Base-by-base conservation (phyloP, 1,140 invertebrate genomes). In the Nixonia krombeini region DNA sequence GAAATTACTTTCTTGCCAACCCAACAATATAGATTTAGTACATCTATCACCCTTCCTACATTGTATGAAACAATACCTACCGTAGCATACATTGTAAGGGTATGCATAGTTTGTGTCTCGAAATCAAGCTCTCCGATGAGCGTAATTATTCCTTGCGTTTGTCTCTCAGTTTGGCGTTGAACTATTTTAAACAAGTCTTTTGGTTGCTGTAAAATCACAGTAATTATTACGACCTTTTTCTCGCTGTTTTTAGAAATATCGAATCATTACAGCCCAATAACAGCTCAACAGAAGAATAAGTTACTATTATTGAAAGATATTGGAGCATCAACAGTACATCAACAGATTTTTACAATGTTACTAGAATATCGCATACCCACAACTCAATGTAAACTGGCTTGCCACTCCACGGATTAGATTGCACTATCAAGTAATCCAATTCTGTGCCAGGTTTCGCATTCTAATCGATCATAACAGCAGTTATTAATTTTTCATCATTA, bases 91-190 rank as follows among this genome's bases (percentile, higher is more conserved):
- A 95, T 88, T 1, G 91, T 91, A 58, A 95, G 83, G 51, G 91
- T 91, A 80, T 94, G 93, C 87, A 94, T 92, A 38, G 93, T 92
- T 82, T 93, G 91, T 17, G 88, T 91, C 74, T 96, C 94, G 74
- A 94, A 96, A 83, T 96, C 94, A 46, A 96, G 81, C 62, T 90
- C 88, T 13, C 90, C 91, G 18, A 91, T 86, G 10, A 95, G 80
- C 50, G 91, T 89, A 73, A 95, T 90, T 1, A 91, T 90, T 28
- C 91, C 92, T 78, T 92, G 90, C 15, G 91, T 93, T 75, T 92
- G 90, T 4, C 88, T 86, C 15, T 90, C 89, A 31, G 92, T 89
- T 63, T 93, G 89, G 58, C 90, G 88, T 73, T 94, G 92, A 47
- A 90, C 87, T 61, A 94, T 91, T 40, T 91, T 91, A 80, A 94